Conservation (phyloP, 2,888 invertebrate species). For the Rhagonycha fulva region DNA sequence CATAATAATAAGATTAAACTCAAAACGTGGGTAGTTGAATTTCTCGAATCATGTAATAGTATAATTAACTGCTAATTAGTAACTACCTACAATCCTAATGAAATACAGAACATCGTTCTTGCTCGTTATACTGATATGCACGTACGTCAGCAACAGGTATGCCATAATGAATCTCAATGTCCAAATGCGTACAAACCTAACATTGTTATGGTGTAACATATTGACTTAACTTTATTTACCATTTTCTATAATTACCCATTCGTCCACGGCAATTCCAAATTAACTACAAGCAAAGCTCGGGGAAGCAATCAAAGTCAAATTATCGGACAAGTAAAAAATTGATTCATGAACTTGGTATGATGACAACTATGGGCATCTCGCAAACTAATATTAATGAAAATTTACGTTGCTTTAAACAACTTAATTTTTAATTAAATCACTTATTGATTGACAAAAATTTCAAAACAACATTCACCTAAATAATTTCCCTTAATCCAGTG, state of each 20-base stretch:
- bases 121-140: slow-evolving; percentile 3
- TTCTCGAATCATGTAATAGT: slow-evolving; percentile 1
- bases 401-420: no score
- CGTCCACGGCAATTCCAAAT: background rate
- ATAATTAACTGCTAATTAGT: slow-evolving; percentile 7
- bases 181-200: background rate
- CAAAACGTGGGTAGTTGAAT: background rate
- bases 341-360: background rate
- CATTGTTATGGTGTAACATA: background rate
- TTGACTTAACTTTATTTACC: background rate
- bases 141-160: slow-evolving; percentile 23
- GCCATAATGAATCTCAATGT: slow-evolving; percentile 15
- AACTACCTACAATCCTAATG: slow-evolving; percentile 6
- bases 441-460: background rate
- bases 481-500: background rate
- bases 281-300: background rate
- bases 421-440: background rate
- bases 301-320: background rate
- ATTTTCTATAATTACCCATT: background rate
- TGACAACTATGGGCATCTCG: background rate
- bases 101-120: slow-evolving; percentile 6
- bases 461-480: background rate
- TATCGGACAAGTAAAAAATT: background rate
- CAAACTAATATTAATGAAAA: background rate
- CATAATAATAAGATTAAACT: background rate